Evolutionary conservation across 2,797 vertebrate genomes (phyloP).

Genomic region (Melopsittacus undulatus): DNA sequence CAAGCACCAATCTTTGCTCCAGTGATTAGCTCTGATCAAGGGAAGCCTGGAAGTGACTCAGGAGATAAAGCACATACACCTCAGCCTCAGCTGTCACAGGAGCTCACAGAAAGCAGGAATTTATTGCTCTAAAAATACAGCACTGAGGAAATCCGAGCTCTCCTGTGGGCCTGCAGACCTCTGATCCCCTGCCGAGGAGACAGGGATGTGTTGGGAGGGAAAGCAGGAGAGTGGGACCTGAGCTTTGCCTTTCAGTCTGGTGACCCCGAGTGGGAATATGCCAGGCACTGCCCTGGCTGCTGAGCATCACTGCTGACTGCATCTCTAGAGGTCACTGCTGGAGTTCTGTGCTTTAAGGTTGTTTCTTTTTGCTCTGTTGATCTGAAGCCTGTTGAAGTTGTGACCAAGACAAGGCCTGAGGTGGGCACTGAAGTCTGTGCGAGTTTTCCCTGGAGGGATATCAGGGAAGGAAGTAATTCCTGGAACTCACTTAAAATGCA

Average conservation of each 20-base stretch:
- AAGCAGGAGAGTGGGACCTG: background rate
- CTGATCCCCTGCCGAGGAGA: background rate
- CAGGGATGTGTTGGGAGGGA: background rate
- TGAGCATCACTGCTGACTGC: background rate
- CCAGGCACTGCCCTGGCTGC: conserved; percentile 14
- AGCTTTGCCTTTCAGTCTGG: background rate
- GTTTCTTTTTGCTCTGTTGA: conserved; percentile 17
- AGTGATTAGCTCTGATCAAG: conserved; percentile 59
- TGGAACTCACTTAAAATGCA: conserved; percentile 20
- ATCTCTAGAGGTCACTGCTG: conserved; percentile 24
- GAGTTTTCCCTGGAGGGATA: conserved; percentile 21
- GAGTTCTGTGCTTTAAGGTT: background rate
- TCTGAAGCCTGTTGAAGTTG: conserved; percentile 32
- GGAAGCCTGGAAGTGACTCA: conserved; percentile 45
- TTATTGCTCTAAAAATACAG: conserved; percentile 4
- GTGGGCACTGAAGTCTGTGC: background rate
- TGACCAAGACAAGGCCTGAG: background rate
- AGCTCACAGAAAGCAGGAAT: conserved; percentile 7
- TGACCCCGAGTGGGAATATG: background rate
- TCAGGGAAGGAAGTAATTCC: background rate
- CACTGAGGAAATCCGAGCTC: background rate
- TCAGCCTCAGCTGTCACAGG: background rate
- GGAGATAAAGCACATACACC: conserved; percentile 19
- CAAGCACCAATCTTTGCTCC: conserved; percentile 60
- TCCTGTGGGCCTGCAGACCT: background rate